phyloP scores from a whole-genome alignment of 2,797 vertebrate species.

The Mus spretus region DNA sequence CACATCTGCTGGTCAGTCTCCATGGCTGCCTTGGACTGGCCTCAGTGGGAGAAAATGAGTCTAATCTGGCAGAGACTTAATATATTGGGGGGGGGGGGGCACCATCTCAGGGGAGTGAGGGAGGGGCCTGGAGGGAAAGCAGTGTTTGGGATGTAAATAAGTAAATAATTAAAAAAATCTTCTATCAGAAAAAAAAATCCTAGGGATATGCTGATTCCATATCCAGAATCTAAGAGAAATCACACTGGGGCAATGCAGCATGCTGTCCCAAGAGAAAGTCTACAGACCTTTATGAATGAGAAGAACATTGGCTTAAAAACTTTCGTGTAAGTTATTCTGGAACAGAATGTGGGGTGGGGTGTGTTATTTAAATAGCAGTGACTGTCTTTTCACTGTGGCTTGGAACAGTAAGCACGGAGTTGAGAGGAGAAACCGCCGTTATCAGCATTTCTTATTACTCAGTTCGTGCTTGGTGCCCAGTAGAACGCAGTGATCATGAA shows the following conservation, averaged over 20 bases:
- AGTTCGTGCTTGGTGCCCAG: background rate
- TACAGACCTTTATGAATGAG: too few species aligned
- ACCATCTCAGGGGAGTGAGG: background rate
- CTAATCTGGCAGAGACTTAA: background rate
- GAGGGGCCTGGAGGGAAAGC: background rate
- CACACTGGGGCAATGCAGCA: background rate
- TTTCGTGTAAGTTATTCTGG: background rate
- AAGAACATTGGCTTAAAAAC: background rate
- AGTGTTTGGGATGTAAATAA: background rate
- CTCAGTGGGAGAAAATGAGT: background rate
- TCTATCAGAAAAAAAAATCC: background rate
- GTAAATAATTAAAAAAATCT: background rate
- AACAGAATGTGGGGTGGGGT: background rate
- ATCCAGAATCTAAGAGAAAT: background rate
- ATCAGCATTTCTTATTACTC: background rate
- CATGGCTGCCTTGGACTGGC: background rate
- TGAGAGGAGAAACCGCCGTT: background rate
- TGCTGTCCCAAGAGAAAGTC: background rate
- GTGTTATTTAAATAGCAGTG: background rate
- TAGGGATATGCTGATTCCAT: background rate
- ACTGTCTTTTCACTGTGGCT: background rate
- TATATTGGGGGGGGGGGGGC: background rate
- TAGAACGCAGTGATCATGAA: constrained; percentile 60
- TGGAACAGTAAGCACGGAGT: background rate
- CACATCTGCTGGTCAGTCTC: background rate